Percentiles rank a stretch among this genome's conserved stretches.
These are phyloP conservation scores for Acholoe squamosa DNA, from an alignment of 2,888 invertebrate species.

Conservation along the genomic window DNA sequence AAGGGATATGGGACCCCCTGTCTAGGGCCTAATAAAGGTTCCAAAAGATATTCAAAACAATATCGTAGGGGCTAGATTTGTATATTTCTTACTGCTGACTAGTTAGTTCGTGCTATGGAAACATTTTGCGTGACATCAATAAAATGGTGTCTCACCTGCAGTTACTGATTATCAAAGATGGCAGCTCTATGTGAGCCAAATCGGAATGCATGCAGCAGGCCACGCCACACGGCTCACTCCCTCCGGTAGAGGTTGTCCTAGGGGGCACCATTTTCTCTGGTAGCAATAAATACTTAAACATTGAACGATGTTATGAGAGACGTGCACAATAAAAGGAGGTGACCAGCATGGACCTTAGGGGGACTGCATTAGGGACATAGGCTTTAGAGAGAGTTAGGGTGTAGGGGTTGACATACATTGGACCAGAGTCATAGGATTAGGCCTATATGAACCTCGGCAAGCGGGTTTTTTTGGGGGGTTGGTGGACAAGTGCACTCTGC, in stretches of 20 bases:
- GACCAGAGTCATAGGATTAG: no score
- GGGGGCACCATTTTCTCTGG: not conserved
- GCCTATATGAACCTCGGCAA: no score
- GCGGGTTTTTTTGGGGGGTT: no score
- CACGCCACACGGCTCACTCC: no score
- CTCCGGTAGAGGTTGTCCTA: slow-evolving; percentile 14
- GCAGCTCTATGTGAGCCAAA: not conserved
- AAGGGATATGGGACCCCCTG: no score
- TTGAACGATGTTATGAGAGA: slow-evolving; percentile 22
- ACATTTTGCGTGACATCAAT: not conserved
- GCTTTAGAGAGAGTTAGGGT: not conserved
- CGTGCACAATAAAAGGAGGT: slow-evolving; percentile 43
- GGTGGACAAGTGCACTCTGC: no score
- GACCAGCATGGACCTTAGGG: slow-evolving; percentile 7
- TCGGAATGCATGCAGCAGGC: not conserved
- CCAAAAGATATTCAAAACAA: no score
- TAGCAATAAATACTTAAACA: slow-evolving; percentile 35
- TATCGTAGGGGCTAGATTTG: no score
- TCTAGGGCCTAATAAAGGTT: no score
- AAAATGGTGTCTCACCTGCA: not conserved
- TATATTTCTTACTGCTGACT: no score
- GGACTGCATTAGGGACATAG: slow-evolving; percentile 34
- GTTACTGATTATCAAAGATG: not conserved
- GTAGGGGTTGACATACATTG: no score
- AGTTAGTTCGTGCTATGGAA: no score